Base-by-base conservation (phyloP, 2,888 invertebrate genomes). In the Melolontha melolontha region DNA sequence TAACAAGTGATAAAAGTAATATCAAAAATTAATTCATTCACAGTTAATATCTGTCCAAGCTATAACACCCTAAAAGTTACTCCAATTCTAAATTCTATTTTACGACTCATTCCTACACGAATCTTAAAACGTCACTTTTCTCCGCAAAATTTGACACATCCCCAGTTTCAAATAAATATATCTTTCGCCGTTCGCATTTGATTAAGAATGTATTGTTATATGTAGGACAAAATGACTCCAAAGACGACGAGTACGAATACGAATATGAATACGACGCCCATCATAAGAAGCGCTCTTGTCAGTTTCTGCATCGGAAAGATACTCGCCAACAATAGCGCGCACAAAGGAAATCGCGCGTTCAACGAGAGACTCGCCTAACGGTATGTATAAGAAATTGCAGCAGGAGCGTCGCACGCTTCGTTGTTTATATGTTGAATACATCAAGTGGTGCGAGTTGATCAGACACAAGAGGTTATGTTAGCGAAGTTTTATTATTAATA, bases 201-300 rank as follows among this genome's bases (percentile, higher is more conserved):
- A 80, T 81, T 80, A 80, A 81, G 80, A 76, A 76, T 78, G 78
- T 75, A 80, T 80, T 81, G 81, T 80, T 75, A 76, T 49, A 47
- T 62, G 59, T 62, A 62, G 49, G 44, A 47, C 59, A 49, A 62
- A 62, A 62, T 62, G 59, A 62, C 34, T 47, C 59, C 47, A 62
- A 62, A 47, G 29, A 62, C 59, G 49, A 49, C 59, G 47, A 47
- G 34, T 62, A 39, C 59, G 59, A 47, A 47, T 62, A 39, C 59
- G 59, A 62, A 62, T 68, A 74, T 80, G 80, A 79, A 62, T 62
- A 47, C 59, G 59, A 62, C 49, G 59, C 59, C 59, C 59, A 62
- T 62, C 80, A 78, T 78, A 80, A 80, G 80, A 81, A 81, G 80
- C 81, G 81, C 80, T 80, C 80, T 81, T 82, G 82, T 82, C 82